Conservation (phyloP, 2,797 vertebrate species). For the Coendou prehensilis region DNA sequence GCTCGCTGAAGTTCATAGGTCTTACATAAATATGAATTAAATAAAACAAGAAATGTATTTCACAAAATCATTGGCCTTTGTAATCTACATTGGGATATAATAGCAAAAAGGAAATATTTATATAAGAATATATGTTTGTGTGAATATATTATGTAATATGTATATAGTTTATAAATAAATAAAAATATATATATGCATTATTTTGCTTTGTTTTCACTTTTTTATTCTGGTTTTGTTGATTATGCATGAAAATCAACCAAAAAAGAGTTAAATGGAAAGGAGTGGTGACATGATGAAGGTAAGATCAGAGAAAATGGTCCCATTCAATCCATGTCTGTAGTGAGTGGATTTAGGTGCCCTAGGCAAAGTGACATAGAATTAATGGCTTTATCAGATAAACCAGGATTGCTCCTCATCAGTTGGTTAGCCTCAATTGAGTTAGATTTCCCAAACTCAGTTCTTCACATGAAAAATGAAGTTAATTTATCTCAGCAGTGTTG, state of each 20-base stretch:
- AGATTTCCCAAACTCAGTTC: neutral
- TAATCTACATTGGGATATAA: neutral
- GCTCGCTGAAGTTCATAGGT: neutral
- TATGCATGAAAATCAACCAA: neutral
- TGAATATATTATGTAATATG: neutral
- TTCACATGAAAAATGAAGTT: neutral
- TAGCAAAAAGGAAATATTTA: neutral
- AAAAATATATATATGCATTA: too few relatives aligned
- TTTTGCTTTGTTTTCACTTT: slow-evolving; percentile 20
- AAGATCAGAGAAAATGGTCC: neutral
- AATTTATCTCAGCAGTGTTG: neutral
- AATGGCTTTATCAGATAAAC: neutral
- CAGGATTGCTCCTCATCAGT: neutral
- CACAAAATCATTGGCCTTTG: neutral
- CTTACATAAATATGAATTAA: neutral
- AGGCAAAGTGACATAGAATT: neutral
- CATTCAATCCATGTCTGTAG: neutral
- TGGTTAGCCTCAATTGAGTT: neutral
- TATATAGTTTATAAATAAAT: neutral
- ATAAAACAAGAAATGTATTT: neutral
- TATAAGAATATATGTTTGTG: neutral
- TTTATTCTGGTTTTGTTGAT: neutral
- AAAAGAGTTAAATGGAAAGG: neutral
- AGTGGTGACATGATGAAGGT: neutral
- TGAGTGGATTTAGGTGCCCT: neutral